Percentiles rank a stretch among this genome's conserved stretches.
Conservation (phyloP, 2,113 vertebrate genomes). For the Pipra filicauda region DNA sequence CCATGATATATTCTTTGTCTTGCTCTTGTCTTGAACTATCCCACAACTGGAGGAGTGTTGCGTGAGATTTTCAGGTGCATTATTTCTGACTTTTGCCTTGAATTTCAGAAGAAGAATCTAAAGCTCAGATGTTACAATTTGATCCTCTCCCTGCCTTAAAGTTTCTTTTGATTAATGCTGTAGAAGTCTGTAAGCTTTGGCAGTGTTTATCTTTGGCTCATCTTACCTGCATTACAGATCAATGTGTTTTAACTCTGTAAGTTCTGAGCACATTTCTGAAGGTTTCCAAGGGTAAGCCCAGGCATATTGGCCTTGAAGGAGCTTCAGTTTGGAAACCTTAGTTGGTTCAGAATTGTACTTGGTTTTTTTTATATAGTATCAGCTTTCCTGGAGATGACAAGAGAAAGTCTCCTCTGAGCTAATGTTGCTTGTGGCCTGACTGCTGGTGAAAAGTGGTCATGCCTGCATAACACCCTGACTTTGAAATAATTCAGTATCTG, state of each 20-base stretch:
- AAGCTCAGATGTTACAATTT: constrained; percentile 20
- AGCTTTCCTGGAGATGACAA: neutral
- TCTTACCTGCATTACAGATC: constrained; percentile 29
- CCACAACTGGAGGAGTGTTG: neutral
- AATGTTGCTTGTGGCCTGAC: neutral
- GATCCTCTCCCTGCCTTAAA: constrained; percentile 17
- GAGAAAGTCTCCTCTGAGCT: neutral
- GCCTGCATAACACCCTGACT: neutral
- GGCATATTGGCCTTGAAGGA: neutral
- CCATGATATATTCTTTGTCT: neutral
- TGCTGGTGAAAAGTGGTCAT: neutral
- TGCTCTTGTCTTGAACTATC: neutral
- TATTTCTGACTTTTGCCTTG: neutral
- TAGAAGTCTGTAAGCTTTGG: constrained; percentile 22
- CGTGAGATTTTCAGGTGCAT: neutral
- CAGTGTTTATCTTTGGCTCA: constrained; percentile 42
- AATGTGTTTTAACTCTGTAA: neutral
- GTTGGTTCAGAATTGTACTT: neutral
- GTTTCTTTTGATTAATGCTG: constrained; percentile 46
- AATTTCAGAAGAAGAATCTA: constrained; percentile 34
- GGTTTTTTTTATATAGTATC: neutral
- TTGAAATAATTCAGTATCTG: constrained; percentile 6
- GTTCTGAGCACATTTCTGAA: neutral
- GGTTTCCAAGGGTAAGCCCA: neutral
- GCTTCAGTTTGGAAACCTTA: neutral